Evolutionary conservation across 2,797 vertebrate genomes (phyloP).

Genomic region (Gymnoscopelus microlampas): DNA sequence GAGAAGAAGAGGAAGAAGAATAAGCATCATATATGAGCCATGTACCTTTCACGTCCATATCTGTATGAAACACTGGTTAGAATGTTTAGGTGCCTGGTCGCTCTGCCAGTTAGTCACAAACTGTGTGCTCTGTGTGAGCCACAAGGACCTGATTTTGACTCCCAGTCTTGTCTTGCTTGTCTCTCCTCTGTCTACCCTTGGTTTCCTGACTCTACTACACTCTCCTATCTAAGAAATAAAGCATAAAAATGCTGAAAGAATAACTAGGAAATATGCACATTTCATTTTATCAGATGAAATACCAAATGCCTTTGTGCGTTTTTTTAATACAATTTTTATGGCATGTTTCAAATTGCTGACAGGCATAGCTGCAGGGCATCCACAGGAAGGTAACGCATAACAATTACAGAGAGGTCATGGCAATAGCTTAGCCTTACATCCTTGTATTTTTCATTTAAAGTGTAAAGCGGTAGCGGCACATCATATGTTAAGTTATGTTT

Average conservation of each 20-base stretch:
- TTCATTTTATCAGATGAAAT: constrained; percentile 2
- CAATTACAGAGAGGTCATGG: constrained; percentile 22
- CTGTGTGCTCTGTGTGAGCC: too few relatives aligned
- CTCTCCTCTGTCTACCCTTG: too few relatives aligned
- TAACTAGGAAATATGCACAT: constrained; percentile 2
- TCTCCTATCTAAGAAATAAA: too few relatives aligned
- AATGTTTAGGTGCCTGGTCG: not conserved
- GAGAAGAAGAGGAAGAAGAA: not conserved
- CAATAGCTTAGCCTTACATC: constrained; percentile 5
- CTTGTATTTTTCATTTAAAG: constrained; percentile 24
- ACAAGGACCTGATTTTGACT: too few relatives aligned
- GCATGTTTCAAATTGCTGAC: not conserved
- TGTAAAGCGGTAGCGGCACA: constrained; percentile 29
- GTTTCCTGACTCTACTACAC: too few relatives aligned
- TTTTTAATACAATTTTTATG: not conserved
- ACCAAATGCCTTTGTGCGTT: not conserved
- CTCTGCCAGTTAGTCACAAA: too few relatives aligned
- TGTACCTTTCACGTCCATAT: constrained; percentile 34
- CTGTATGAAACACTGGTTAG: constrained; percentile 43
- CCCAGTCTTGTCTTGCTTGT: too few relatives aligned
- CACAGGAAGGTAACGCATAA: not conserved
- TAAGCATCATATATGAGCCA: not conserved
- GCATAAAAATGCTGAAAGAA: not conserved
- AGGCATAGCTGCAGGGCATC: constrained; percentile 5
- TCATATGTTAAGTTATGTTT: not conserved